phyloP scores from a whole-genome alignment of 2,113 vertebrate genomes.

The Grantiella picta region DNA sequence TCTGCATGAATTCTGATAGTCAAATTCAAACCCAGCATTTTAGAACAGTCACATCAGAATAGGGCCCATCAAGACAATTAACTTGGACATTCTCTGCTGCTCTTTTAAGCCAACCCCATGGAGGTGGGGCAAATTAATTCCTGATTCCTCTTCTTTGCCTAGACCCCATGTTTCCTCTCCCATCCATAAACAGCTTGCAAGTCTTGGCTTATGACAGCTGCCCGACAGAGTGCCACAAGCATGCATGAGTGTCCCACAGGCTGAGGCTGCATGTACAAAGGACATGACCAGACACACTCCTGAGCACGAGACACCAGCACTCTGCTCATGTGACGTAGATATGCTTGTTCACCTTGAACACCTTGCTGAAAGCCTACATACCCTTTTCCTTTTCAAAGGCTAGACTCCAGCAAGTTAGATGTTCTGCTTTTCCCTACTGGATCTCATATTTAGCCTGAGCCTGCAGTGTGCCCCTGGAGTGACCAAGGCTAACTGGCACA shows the following conservation, averaged over 20 bases:
- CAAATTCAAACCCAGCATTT: neutral
- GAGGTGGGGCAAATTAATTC: neutral
- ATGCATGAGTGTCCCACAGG: neutral
- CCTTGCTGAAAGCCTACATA: neutral
- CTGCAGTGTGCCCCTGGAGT: neutral
- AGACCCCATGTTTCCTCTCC: neutral
- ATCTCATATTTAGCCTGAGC: neutral
- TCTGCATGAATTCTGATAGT: neutral
- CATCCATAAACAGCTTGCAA: neutral
- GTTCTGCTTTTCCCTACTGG: neutral
- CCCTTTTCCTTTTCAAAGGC: neutral
- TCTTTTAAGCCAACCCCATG: neutral
- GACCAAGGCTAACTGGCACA: neutral
- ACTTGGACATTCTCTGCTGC: neutral
- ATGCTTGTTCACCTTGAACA: neutral
- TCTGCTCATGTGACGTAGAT: neutral
- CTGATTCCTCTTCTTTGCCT: neutral
- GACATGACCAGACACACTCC: neutral
- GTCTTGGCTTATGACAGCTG: neutral
- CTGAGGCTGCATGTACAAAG: neutral
- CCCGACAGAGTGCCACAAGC: neutral
- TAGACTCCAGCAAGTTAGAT: neutral
- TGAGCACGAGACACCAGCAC: neutral
- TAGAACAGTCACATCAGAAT: neutral
- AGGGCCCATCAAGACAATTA: neutral